Base-by-base conservation (phyloP, 2,888 invertebrate genomes). In the Pseudeuparius sepicola region DNA sequence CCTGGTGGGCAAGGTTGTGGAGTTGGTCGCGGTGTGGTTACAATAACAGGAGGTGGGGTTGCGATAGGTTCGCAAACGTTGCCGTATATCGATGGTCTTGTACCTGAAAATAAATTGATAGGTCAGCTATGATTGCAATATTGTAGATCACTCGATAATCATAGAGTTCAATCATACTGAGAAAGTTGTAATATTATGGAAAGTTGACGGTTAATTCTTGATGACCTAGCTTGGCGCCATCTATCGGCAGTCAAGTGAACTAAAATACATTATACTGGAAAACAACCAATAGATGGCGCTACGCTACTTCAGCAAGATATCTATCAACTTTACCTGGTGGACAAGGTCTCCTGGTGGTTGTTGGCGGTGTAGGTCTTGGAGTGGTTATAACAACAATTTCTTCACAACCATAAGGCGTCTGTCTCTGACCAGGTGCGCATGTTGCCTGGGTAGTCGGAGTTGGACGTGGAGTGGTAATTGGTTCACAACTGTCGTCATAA, bases 1-100 rank as follows among this genome's bases (percentile, higher is more conserved):
- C 45, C 43, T 13, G 31, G 40, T 16, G 39, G 37, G 40, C 47
- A 48, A 11, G 25, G 25, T 15, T 20, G 30, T 33, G 39, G 39
- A 6, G 41, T 14, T 14, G 18, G 24, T 17, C 13, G 11, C 4
- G 40, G 34, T 29, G 29, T 25, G 9, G 26, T 30, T 10, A 36
- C 13, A 31, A 24, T 18, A 31, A 36, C 25, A 24, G 34, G 34
- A 26, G 36, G 24, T 12, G 36, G 31, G 14, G 29, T 34, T 15
- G 39, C 26, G 11, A 34, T 18, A 26, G n/a, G n/a, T n/a, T n/a
- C n/a, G n/a, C n/a, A n/a, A n/a, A n/a, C n/a, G n/a, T n/a, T n/a
- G n/a, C n/a, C n/a, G n/a, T n/a, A n/a, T n/a, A n/a, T n/a, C n/a
- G n/a, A n/a, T n/a, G n/a, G n/a, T n/a, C n/a, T n/a, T n/a, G n/a